Conservation (phyloP, 2,113 vertebrate species). For the Eurystomus gularis region DNA sequence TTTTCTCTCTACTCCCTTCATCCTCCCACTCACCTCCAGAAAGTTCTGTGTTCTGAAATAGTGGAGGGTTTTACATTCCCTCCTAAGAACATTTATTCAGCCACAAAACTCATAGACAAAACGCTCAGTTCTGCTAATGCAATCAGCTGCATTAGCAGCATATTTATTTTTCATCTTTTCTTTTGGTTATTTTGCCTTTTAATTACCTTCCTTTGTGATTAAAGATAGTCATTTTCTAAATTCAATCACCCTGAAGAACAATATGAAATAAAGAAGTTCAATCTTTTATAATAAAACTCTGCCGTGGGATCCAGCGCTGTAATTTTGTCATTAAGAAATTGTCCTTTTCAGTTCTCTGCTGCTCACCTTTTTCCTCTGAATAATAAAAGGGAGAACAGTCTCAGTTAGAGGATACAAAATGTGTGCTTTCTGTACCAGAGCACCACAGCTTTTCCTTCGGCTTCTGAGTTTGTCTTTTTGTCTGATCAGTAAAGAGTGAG, state of each 20-base stretch:
- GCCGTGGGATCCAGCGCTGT: not conserved
- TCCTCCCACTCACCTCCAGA: not conserved
- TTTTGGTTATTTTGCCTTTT: slow-evolving; percentile 16
- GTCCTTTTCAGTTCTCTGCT: not conserved
- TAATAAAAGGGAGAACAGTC: not conserved
- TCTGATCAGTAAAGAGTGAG: not conserved
- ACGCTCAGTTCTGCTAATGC: not conserved
- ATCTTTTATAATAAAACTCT: not conserved
- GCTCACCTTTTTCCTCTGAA: not conserved
- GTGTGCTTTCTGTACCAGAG: not conserved
- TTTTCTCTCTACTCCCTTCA: not conserved
- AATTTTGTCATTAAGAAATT: slow-evolving; percentile 10
- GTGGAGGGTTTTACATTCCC: not conserved
- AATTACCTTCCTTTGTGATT: slow-evolving; percentile 22
- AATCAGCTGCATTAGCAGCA: not conserved
- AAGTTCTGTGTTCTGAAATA: not conserved
- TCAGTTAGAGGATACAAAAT: not conserved
- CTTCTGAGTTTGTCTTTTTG: not conserved
- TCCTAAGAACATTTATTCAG: not conserved
- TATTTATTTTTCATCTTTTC: slow-evolving; percentile 7
- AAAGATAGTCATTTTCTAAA: not conserved
- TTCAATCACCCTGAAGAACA: not conserved
- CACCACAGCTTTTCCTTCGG: not conserved
- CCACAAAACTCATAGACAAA: not conserved
- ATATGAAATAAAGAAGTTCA: not conserved